Percentiles rank a stretch among this genome's conserved stretches.
Conservation (phyloP, 2,888 invertebrate species). For the Anagyrus pseudococci region DNA sequence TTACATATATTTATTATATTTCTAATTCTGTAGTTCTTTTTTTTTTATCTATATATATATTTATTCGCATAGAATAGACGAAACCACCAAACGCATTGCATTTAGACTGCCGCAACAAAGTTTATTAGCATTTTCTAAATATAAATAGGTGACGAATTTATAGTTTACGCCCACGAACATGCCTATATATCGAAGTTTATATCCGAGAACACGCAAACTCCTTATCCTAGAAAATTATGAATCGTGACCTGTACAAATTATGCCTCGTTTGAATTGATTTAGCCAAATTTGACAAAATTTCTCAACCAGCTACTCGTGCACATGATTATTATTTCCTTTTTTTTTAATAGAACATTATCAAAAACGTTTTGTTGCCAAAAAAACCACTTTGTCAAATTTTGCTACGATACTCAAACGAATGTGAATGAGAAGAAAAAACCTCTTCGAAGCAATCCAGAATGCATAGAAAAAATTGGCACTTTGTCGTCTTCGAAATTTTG, state of each 20-base stretch:
- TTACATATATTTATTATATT: slow-evolving; percentile 27
- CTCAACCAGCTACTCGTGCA: too few species aligned
- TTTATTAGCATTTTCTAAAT: slow-evolving; percentile 11
- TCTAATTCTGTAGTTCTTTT: slow-evolving; percentile 32
- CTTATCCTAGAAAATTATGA: slow-evolving; percentile 5
- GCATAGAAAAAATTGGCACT: too few species aligned
- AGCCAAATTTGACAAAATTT: neutral
- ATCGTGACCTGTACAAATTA: neutral
- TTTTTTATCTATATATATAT: neutral
- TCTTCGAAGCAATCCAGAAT: too few species aligned
- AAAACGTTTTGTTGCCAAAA: neutral
- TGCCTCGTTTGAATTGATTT: neutral
- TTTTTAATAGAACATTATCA: too few species aligned
- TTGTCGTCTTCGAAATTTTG: too few species aligned
- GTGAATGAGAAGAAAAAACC: too few species aligned
- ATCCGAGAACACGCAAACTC: slow-evolving; percentile 16
- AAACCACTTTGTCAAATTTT: neutral
- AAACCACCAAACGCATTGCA: slow-evolving; percentile 28
- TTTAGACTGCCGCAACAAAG: slow-evolving; percentile 24
- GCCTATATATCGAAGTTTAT: slow-evolving; percentile 23
- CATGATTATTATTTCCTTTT: too few species aligned
- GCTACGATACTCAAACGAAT: too few species aligned
- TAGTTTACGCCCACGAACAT: slow-evolving; percentile 27
- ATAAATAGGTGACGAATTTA: slow-evolving; percentile 14
- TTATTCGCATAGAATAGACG: slow-evolving; percentile 32